These are phyloP conservation scores for Tethya wilhelma DNA, from an alignment of 37 sponge, comb jelly and placozoan species.

Conservation along the genomic window DNA sequence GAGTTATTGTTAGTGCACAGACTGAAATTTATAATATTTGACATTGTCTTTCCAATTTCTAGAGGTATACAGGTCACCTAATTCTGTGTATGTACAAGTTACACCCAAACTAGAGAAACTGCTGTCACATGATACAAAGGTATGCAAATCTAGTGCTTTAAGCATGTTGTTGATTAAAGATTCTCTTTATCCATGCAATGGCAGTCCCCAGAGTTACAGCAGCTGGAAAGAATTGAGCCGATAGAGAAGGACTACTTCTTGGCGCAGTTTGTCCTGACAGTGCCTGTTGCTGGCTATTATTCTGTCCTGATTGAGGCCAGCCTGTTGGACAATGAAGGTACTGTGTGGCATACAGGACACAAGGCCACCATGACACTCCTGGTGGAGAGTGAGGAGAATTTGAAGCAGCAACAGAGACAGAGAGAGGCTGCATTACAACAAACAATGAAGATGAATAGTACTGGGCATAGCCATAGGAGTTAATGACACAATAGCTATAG, in stretches of 20 bases:
- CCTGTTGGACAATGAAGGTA: conserved; percentile 52
- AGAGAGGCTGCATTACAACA: conserved; percentile 25
- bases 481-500: no score
- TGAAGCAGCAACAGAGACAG: conserved; percentile 45
- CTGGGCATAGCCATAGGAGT: no score
- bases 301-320: conserved; percentile 35
- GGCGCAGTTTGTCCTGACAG: conserved; percentile 59
- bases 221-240: conserved; percentile 39
- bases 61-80: conserved; percentile 43
- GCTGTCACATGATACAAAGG: conserved; percentile 23
- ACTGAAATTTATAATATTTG: no score
- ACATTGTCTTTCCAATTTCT: not conserved
- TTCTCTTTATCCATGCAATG: not conserved
- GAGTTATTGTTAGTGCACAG: no score
- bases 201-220: conserved; percentile 19
- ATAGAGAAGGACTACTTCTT: conserved; percentile 62
- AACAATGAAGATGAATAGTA: no score
- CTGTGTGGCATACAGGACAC: conserved; percentile 50
- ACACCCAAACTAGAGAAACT: conserved; percentile 49
- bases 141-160: conserved; percentile 7
- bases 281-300: conserved; percentile 55
- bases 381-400: conserved; percentile 56
- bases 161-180: not conserved
- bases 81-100: conserved; percentile 45
- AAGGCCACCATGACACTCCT: conserved; percentile 32